These are phyloP conservation scores for Drosophila ogumai DNA, from an alignment of 1,140 invertebrate species.

Conservation along the genomic window DNA sequence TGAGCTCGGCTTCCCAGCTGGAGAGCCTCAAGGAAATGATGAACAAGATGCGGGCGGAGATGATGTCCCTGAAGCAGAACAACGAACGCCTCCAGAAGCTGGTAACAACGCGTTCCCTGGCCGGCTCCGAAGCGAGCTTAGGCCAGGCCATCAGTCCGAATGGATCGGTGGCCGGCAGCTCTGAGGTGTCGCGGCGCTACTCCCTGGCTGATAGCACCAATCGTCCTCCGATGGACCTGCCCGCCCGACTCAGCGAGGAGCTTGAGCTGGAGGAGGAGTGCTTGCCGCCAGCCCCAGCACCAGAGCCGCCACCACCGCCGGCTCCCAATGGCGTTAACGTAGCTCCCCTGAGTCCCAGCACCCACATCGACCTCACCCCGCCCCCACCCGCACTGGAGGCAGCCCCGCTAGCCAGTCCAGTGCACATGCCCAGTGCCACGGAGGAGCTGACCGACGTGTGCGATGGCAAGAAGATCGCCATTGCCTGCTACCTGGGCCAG, in stretches of 20 bases:
- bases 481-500: constrained; percentile 93
- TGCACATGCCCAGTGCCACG: constrained; percentile 84
- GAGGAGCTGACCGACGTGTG: constrained; percentile 90
- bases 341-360: constrained; percentile 72
- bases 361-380: constrained; percentile 82
- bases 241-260: constrained; percentile 86
- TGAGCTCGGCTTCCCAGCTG: constrained; percentile 98
- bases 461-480: constrained; percentile 94
- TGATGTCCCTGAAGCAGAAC: constrained; percentile 97
- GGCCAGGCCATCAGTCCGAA: constrained; percentile 87
- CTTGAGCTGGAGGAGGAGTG: constrained; percentile 86
- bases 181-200: constrained; percentile 80
- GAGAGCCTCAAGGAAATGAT: constrained; percentile 98
- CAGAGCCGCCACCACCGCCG: constrained; percentile 81
- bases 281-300: constrained; percentile 84
- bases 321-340: constrained; percentile 37
- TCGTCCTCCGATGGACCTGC: constrained; percentile 84
- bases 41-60: constrained; percentile 98
- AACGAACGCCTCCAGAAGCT: constrained; percentile 96
- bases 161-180: constrained; percentile 81
- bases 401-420: constrained; percentile 65
- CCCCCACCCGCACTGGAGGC: constrained; percentile 78
- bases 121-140: constrained; percentile 92
- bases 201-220: constrained; percentile 84
- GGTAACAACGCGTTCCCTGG: constrained; percentile 92